Conservation (phyloP, 2,888 invertebrate species). For the Chouioia cunea region DNA sequence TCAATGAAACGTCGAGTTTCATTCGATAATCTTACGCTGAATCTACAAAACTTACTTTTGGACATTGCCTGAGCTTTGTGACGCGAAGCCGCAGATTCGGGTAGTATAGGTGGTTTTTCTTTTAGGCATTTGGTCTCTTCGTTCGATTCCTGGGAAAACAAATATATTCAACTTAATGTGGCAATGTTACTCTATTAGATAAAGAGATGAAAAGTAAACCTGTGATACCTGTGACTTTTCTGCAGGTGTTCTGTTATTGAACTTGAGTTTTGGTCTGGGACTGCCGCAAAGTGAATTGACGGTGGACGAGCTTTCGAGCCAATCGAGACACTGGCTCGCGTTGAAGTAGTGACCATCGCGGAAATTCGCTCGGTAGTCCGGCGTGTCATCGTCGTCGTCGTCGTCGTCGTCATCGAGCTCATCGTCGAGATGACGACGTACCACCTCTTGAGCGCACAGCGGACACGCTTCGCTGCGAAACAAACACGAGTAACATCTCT, state of each 20-base stretch:
- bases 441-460: conserved; percentile 74
- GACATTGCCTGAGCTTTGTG: conserved; percentile 73
- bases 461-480: conserved; percentile 93
- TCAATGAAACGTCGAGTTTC: no score
- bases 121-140: conserved; percentile 47
- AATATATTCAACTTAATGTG: no score
- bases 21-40: no score
- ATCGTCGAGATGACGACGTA: conserved; percentile 58
- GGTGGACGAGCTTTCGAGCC: conserved; percentile 63
- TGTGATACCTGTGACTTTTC: conserved; percentile 69
- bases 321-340: conserved; percentile 56
- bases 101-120: conserved; percentile 60
- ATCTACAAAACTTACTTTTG: conserved; percentile 71
- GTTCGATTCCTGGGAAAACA: conserved; percentile 31
- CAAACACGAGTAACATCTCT: conserved; percentile 94
- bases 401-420: conserved; percentile 50
- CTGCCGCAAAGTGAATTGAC: conserved; percentile 65
- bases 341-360: conserved; percentile 44
- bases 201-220: conserved; percentile 32
- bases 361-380: conserved; percentile 21
- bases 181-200: background rate
- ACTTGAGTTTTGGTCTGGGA: conserved; percentile 60
- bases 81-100: conserved; percentile 57
- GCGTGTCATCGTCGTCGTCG: conserved; percentile 49
- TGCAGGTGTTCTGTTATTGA: conserved; percentile 53